A percentile compares a stretch with the other conserved stretches of the same genome.
These are phyloP conservation scores for Ochlodes sylvanus DNA, from an alignment of 2,888 invertebrate species.

Conservation along the genomic window DNA sequence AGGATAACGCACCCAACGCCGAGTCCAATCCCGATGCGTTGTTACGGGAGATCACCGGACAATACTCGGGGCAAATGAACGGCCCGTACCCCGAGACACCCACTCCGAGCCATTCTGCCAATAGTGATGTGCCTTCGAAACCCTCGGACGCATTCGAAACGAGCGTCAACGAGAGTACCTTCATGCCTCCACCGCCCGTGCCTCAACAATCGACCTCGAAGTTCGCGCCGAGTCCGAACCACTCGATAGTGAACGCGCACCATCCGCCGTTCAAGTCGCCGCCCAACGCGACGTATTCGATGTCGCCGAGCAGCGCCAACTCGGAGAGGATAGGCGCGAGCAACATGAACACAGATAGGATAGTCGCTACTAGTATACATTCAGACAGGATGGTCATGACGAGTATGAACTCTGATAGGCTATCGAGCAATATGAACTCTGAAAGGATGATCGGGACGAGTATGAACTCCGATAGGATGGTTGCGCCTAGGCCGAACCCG, in stretches of 20 bases:
- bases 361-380: neutral
- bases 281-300: slow-evolving; percentile 48
- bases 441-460: slow-evolving; percentile 14
- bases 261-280: slow-evolving; percentile 58
- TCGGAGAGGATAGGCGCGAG: slow-evolving; percentile 28
- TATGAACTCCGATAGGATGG: slow-evolving; percentile 24
- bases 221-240: slow-evolving; percentile 49
- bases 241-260: slow-evolving; percentile 45
- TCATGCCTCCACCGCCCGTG: slow-evolving; percentile 73
- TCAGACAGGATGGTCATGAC: neutral
- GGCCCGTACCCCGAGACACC: slow-evolving; percentile 58
- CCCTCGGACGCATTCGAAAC: slow-evolving; percentile 46
- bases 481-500: neutral
- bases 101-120: slow-evolving; percentile 46
- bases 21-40: slow-evolving; percentile 54
- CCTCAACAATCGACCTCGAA: slow-evolving; percentile 58
- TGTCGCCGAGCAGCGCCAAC: slow-evolving; percentile 44
- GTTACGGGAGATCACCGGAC: slow-evolving; percentile 63
- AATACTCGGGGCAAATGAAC: slow-evolving; percentile 53
- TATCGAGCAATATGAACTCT: slow-evolving; percentile 34
- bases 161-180: slow-evolving; percentile 52
- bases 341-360: slow-evolving; percentile 5
- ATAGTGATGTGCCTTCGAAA: slow-evolving; percentile 58
- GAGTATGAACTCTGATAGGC: slow-evolving; percentile 11
- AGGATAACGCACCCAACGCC: slow-evolving; percentile 44